A percentile compares a stretch with the other conserved stretches of the same genome.
phyloP scores from a whole-genome alignment of 2,797 vertebrate genomes.

The Antrozous pallidus region DNA sequence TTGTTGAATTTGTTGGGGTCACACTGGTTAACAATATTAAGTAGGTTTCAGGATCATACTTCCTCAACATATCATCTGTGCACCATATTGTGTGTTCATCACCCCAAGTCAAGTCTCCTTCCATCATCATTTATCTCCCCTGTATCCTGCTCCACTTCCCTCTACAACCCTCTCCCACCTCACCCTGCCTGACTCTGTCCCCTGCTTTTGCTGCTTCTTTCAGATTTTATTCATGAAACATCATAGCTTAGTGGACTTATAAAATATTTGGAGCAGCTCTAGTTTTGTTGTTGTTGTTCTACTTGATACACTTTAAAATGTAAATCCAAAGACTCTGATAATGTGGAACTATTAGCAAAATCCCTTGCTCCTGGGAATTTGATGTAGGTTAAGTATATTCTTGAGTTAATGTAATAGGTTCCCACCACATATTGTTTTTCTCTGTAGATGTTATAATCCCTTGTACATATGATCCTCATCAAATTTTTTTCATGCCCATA shows the following conservation, averaged over 20 bases:
- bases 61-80: neutral
- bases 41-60: neutral
- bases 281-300: neutral
- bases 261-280: neutral
- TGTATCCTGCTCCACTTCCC: neutral
- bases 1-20: neutral
- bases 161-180: neutral
- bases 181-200: neutral
- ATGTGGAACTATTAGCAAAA: neutral
- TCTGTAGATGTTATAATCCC: neutral
- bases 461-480: neutral
- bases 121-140: neutral
- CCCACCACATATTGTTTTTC: neutral
- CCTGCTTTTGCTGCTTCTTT: neutral
- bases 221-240: neutral
- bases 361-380: neutral
- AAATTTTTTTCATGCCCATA: neutral
- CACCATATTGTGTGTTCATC: neutral
- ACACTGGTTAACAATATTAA: neutral
- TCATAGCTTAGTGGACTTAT: neutral
- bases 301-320: neutral
- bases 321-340: slow-evolving; percentile 17
- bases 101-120: neutral
- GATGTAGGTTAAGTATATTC: neutral
- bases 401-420: neutral